Evolutionary conservation across 2,888 invertebrate genomes (phyloP).

Genomic region (Saturnia japonica): DNA sequence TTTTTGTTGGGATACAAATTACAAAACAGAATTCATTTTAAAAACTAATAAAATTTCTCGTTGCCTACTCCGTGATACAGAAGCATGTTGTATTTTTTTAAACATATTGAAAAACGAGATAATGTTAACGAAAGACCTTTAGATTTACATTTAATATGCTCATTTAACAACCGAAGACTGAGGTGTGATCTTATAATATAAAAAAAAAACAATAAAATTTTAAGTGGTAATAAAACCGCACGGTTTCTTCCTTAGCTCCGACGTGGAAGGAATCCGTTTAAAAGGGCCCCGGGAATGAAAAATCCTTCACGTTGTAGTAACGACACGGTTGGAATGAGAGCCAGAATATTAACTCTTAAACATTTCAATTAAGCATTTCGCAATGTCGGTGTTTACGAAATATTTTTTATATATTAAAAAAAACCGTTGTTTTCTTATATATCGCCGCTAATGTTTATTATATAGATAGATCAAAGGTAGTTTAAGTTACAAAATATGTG

Average conservation of each 20-base stretch:
- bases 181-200: too few species aligned
- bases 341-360: constrained; percentile 3
- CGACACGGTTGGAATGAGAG: background rate
- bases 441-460: too few species aligned
- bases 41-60: background rate
- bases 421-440: too few species aligned
- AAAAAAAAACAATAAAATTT: background rate
- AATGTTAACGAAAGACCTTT: background rate
- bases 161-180: background rate
- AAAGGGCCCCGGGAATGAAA: background rate
- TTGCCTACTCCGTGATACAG: background rate
- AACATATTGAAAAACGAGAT: background rate
- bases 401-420: background rate
- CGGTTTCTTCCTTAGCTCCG: background rate
- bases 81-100: too few species aligned
- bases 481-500: too few species aligned
- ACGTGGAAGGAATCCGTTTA: constrained; percentile 1
- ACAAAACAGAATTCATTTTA: too few species aligned
- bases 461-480: too few species aligned
- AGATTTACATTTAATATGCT: background rate
- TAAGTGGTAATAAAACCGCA: background rate
- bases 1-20: too few species aligned
- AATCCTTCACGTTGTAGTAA: constrained; percentile 6
- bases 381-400: background rate
- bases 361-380: background rate